Evolutionary conservation across 2,888 invertebrate species (phyloP).

Genomic region (Stegophylla sp.): DNA sequence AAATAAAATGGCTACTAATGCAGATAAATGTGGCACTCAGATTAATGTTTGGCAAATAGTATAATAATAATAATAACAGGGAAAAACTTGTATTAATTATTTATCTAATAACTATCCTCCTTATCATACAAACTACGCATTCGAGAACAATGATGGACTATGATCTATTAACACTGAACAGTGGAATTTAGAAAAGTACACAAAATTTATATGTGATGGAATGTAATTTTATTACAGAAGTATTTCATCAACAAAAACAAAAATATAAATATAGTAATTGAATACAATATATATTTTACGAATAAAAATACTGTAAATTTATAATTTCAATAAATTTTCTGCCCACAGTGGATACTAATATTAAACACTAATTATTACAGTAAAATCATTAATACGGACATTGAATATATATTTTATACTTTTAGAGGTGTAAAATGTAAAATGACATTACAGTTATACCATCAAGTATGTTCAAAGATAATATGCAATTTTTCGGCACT

Average conservation of each 20-base stretch:
- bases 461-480: too few relatives aligned
- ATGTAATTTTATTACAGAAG: slow-evolving; percentile 14
- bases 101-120: neutral
- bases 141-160: neutral
- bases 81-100: neutral
- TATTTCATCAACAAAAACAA: neutral
- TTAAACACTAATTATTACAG: neutral
- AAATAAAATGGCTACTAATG: too few relatives aligned
- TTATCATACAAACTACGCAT: neutral
- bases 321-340: neutral
- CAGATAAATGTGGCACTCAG: too few relatives aligned
- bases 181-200: neutral
- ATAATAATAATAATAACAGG: neutral
- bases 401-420: neutral
- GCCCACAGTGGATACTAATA: neutral
- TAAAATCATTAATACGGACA: neutral
- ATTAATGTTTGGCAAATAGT: too few relatives aligned
- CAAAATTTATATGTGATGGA: neutral
- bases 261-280: neutral
- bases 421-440: too few relatives aligned
- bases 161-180: neutral
- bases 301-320: neutral
- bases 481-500: neutral
- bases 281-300: neutral
- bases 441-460: too few relatives aligned